Evolutionary conservation across 2,113 vertebrate species (phyloP).

Genomic region (Syngnathus floridae): DNA sequence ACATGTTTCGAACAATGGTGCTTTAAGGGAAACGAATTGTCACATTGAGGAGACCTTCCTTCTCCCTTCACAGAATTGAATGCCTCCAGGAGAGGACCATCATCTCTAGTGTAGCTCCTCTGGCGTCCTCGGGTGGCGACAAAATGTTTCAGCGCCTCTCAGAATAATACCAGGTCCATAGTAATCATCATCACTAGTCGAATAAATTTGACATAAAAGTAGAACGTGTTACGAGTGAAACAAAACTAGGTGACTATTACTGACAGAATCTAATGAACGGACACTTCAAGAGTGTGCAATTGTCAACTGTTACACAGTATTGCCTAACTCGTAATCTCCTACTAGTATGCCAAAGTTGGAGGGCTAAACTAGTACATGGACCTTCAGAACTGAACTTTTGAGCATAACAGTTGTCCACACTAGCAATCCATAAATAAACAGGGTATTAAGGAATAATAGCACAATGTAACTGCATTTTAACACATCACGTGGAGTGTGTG

Average conservation of each 20-base stretch:
- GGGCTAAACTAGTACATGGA: no score
- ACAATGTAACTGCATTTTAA: conserved; percentile 30
- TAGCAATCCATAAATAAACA: conserved; percentile 50
- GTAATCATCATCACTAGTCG: background rate
- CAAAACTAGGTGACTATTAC: no score
- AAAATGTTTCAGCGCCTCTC: background rate
- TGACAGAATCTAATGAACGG: no score
- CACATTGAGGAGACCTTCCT: conserved; percentile 10
- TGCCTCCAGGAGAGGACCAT: background rate
- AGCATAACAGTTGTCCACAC: conserved; percentile 17
- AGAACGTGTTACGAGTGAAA: background rate
- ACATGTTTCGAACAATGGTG: conserved; percentile 46
- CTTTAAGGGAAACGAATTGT: conserved; percentile 31
- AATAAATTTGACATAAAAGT: background rate
- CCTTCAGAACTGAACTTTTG: conserved; percentile 23
- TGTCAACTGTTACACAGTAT: no score
- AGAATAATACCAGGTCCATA: background rate
- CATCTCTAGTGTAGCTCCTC: conserved; percentile 3
- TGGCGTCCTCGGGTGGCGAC: conserved; percentile 39
- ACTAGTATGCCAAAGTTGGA: no score
- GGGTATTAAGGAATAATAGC: conserved; percentile 54
- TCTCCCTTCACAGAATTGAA: conserved; percentile 6
- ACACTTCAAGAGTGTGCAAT: no score
- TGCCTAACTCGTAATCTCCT: no score
- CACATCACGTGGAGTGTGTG: conserved; percentile 23